These are phyloP conservation scores for Mobula hypostoma DNA, from an alignment of 2,113 vertebrate species.

Conservation along the genomic window DNA sequence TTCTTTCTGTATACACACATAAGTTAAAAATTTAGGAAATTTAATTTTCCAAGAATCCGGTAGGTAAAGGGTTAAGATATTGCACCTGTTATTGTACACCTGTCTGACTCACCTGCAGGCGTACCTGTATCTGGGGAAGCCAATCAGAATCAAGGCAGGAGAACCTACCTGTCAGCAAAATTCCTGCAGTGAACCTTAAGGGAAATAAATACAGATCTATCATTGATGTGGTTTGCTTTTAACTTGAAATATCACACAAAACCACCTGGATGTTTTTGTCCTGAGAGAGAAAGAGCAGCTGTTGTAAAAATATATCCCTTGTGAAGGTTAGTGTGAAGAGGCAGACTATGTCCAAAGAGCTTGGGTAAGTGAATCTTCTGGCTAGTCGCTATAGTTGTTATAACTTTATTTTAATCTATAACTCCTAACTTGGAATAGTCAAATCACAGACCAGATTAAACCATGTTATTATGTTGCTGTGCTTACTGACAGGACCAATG, in stretches of 20 bases:
- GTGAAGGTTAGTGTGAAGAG: conserved; percentile 11
- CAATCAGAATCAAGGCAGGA: conserved; percentile 31
- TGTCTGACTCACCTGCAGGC: conserved; percentile 38
- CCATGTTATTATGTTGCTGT: background rate
- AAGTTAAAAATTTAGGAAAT: background rate
- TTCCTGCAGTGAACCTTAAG: conserved; percentile 34
- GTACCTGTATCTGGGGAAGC: conserved; percentile 23
- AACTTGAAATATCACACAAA: conserved; percentile 37
- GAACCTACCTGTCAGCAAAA: conserved; percentile 37
- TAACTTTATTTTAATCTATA: background rate
- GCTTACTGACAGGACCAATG: background rate
- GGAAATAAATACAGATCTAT: conserved; percentile 37
- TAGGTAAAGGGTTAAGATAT: conserved; percentile 1
- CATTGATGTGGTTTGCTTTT: conserved; percentile 23
- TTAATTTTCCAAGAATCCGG: background rate
- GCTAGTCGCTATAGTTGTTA: background rate
- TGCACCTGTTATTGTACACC: conserved; percentile 37
- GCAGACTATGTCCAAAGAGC: conserved; percentile 30
- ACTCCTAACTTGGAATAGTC: background rate
- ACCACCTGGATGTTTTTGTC: conserved; percentile 35
- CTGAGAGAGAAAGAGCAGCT: conserved; percentile 10
- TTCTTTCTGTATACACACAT: background rate
- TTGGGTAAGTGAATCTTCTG: conserved; percentile 27
- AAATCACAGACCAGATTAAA: background rate
- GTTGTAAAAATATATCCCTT: conserved; percentile 22